A percentile compares a stretch with the other conserved stretches of the same genome.
Evolutionary conservation across 2,888 invertebrate genomes (phyloP).

Genomic region (Harpalus rufipes): DNA sequence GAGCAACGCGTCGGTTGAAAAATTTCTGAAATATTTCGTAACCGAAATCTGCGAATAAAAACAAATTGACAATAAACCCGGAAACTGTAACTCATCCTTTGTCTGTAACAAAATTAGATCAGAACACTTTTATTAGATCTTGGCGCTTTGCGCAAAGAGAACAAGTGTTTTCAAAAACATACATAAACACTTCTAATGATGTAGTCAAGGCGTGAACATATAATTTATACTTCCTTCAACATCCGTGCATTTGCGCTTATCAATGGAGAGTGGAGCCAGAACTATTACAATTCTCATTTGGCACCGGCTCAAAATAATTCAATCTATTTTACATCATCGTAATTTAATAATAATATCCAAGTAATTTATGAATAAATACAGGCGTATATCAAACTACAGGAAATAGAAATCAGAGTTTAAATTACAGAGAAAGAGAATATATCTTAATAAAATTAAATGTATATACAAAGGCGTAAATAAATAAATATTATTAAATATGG

Average conservation of each 20-base stretch:
- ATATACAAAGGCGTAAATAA: too few relatives aligned
- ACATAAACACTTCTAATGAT: neutral
- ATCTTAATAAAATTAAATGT: neutral
- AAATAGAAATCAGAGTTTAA: neutral
- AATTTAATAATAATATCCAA: neutral
- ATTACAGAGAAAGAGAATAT: neutral
- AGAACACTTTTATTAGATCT: neutral
- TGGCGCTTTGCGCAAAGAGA: neutral
- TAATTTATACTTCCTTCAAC: constrained; percentile 6
- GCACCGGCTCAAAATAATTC: neutral
- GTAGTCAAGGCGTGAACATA: neutral
- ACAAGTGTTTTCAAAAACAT: neutral
- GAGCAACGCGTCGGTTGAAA: neutral
- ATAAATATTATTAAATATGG: too few relatives aligned
- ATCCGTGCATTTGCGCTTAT: constrained; percentile 5
- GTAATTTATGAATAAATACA: neutral
- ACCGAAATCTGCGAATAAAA: neutral
- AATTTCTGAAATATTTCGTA: neutral
- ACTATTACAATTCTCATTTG: constrained; percentile 3
- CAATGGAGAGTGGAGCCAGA: neutral
- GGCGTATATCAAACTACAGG: neutral
- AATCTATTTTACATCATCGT: neutral
- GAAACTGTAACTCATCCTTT: neutral
- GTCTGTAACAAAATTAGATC: neutral
- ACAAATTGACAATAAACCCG: neutral